A percentile compares a stretch with the other conserved stretches of the same genome.
Evolutionary conservation across 2,797 vertebrate species (phyloP).

Genomic region (Spinus pinus): DNA sequence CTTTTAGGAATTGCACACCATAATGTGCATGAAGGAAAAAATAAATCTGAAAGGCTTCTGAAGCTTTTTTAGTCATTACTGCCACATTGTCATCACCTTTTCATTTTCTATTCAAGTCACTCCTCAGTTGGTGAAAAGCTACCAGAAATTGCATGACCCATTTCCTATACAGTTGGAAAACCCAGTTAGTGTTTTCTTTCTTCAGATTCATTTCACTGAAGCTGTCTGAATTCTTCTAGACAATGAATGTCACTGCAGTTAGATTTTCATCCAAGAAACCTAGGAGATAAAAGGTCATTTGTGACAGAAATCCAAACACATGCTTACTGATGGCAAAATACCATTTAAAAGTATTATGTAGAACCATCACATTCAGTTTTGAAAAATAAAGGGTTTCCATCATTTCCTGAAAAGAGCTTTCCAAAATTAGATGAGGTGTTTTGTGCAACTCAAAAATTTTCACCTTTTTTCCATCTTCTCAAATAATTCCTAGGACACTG

Average conservation of each 20-base stretch:
- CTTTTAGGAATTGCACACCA: not conserved
- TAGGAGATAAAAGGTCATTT: not conserved
- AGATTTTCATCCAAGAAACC: not conserved
- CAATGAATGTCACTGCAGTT: not conserved
- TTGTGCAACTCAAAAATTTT: not conserved
- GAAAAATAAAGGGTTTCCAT: not conserved
- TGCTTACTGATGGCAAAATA: not conserved
- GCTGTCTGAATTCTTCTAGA: not conserved
- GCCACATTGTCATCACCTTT: not conserved
- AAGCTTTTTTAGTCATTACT: constrained; percentile 1
- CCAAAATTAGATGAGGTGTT: not conserved
- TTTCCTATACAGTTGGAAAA: not conserved
- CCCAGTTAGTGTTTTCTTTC: not conserved
- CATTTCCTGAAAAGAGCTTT: not conserved
- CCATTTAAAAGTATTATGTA: not conserved
- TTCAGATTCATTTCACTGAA: not conserved
- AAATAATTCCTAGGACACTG: not conserved
- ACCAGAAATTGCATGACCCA: constrained; percentile 13
- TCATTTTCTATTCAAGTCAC: constrained; percentile 18
- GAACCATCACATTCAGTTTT: not conserved
- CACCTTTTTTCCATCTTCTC: not conserved
- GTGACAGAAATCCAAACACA: not conserved
- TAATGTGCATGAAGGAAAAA: not conserved
- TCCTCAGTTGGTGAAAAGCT: not conserved
- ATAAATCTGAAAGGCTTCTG: not conserved